Conservation (phyloP, 2,113 vertebrate genomes). For the Tyto alba region DNA sequence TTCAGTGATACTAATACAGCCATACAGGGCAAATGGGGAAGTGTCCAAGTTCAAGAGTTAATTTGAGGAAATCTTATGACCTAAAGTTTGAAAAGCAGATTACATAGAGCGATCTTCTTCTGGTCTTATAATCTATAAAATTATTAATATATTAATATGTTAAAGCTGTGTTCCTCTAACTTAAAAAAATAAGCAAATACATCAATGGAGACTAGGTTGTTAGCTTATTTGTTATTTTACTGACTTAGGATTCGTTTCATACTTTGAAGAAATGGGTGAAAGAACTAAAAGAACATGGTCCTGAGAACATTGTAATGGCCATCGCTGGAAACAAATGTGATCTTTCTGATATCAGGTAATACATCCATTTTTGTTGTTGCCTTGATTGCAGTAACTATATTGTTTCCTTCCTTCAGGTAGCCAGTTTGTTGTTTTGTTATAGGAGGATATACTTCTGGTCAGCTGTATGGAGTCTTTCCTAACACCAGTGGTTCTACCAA, state of each 20-base stretch:
- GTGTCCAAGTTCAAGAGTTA: not conserved
- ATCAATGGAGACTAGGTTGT: not conserved
- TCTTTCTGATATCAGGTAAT: constrained; percentile 93
- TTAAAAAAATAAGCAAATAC: not conserved
- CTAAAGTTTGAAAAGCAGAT: not conserved
- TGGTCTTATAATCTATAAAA: not conserved
- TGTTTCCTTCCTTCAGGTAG: not conserved
- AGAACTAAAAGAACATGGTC: constrained; percentile 95
- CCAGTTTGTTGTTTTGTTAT: not conserved
- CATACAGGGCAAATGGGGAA: not conserved
- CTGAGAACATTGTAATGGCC: constrained; percentile 96
- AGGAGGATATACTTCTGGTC: not conserved
- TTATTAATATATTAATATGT: not conserved
- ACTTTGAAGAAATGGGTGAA: constrained; percentile 99
- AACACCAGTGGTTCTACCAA: not conserved
- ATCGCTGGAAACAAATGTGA: constrained; percentile 98
- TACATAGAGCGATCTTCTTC: not conserved
- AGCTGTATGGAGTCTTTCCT: not conserved
- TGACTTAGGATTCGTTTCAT: constrained; percentile 92
- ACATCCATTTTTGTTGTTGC: not conserved
- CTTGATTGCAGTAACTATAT: not conserved
- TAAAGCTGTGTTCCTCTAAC: not conserved
- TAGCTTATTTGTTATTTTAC: constrained; percentile 17
- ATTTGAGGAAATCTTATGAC: not conserved
- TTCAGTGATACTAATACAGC: not conserved